A percentile compares a stretch with the other conserved stretches of the same genome.
These are phyloP conservation scores for Therioaphis trifolii DNA, from an alignment of 2,888 invertebrate genomes.

Conservation along the genomic window DNA sequence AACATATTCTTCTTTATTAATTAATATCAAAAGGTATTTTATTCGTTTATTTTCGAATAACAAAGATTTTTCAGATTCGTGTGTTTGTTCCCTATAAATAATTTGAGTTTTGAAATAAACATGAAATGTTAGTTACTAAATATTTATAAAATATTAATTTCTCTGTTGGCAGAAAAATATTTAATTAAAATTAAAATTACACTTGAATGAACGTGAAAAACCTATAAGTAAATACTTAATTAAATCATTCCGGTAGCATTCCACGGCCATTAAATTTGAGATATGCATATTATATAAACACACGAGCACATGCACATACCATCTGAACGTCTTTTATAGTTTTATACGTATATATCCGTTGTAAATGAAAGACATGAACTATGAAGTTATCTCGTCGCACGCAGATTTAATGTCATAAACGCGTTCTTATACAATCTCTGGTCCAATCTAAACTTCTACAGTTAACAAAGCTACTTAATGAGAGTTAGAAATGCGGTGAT, in stretches of 20 bases:
- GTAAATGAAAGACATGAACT: not conserved
- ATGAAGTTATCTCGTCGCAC: slow-evolving; percentile 34
- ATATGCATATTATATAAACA: too few relatives aligned
- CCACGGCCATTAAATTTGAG: not conserved
- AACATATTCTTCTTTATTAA: too few relatives aligned
- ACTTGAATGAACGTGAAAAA: not conserved
- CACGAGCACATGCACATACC: too few relatives aligned
- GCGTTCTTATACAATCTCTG: slow-evolving; percentile 23
- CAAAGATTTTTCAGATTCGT: too few relatives aligned
- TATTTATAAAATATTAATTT: too few relatives aligned
- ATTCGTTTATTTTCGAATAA: too few relatives aligned
- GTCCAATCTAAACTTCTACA: slow-evolving; percentile 52
- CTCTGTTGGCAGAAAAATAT: not conserved
- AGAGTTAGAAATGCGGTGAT: slow-evolving; percentile 16
- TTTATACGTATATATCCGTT: not conserved
- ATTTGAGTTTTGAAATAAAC: too few relatives aligned
- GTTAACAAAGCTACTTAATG: slow-evolving; percentile 47
- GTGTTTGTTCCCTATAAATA: too few relatives aligned
- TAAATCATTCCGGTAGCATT: not conserved
- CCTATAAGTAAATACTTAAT: not conserved
- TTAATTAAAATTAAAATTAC: not conserved
- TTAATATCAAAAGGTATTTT: too few relatives aligned
- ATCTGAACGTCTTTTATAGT: too few relatives aligned
- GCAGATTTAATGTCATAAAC: slow-evolving; percentile 38
- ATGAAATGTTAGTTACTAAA: too few relatives aligned